phyloP scores from a whole-genome alignment of 2,113 vertebrate genomes.

The human (Homo sapiens) region GRCh38 chr2:238772001-238772500 shows the following conservation, averaged over 20 bases:
- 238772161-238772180: rapidly evolving
- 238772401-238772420: rapidly evolving
- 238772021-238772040: not conserved
- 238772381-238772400: not conserved
- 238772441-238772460: not conserved
- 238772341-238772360: not conserved
- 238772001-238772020: not conserved
- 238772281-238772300: not conserved
- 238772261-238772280: rapidly evolving
- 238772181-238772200: not conserved
- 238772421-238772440: not conserved
- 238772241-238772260: not conserved
- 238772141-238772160: not conserved
- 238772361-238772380: rapidly evolving
- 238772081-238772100: too few relatives aligned
- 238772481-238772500: not conserved
- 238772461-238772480: not conserved
- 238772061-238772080: not conserved
- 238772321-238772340: rapidly evolving
- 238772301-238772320: not conserved
- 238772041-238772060: not conserved
- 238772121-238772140: not conserved
- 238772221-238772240: not conserved
- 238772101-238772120: not conserved
- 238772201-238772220: rapidly evolving